These are phyloP conservation scores for Andrena camellia DNA, from an alignment of 2,888 invertebrate species.

Conservation along the genomic window DNA sequence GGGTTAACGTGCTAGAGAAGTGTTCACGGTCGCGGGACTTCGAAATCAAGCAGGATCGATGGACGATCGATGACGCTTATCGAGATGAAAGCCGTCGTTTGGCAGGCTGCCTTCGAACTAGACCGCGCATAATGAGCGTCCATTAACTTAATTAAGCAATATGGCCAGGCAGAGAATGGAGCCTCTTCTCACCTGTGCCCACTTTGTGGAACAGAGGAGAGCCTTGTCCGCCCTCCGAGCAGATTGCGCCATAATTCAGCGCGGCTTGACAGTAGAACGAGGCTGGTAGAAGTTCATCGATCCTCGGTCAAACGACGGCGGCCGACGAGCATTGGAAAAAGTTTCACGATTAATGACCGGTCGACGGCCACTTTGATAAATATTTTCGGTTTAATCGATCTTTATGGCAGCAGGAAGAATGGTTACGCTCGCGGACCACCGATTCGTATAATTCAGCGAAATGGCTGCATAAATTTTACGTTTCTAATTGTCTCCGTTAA, in stretches of 20 bases:
- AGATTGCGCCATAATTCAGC: constrained; percentile 8
- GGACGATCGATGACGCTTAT: background rate
- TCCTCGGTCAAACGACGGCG: background rate
- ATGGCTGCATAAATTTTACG: constrained; percentile 4
- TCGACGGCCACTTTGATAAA: background rate
- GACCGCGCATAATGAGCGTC: constrained; percentile 2
- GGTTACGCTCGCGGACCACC: background rate
- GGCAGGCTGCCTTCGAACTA: background rate
- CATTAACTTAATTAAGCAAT: constrained; percentile 50
- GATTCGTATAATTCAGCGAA: background rate
- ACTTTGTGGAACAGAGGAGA: background rate
- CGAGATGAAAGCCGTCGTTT: background rate
- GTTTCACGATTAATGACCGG: background rate
- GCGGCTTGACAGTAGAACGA: background rate
- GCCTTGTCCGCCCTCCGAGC: background rate
- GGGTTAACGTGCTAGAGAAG: background rate
- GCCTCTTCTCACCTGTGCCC: constrained; percentile 6
- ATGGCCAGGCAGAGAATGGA: background rate
- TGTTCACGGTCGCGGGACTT: background rate
- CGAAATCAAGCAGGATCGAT: background rate
- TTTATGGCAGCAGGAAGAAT: background rate
- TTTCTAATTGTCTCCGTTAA: constrained; percentile 27
- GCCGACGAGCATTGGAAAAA: background rate
- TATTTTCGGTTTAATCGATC: constrained; percentile 12
- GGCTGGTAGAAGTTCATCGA: constrained; percentile 35